Base-by-base conservation (phyloP, 2,797 vertebrate genomes). In the Peromyscus nudipes region DNA sequence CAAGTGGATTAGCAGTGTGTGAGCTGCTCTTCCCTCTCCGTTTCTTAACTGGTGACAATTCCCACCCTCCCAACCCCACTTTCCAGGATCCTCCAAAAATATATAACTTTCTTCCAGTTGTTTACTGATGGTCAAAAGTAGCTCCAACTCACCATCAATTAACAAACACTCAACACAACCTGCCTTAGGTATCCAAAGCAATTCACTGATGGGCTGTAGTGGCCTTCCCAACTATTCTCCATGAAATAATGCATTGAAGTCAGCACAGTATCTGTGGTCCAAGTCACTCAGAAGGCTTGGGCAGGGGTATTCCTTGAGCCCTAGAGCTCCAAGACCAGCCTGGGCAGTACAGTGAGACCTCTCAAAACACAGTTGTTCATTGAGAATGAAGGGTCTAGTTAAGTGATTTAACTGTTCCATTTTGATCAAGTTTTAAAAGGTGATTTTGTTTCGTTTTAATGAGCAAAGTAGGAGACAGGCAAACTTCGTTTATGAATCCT, bases 91-190 rank as follows among this genome's bases (percentile, higher is more conserved):
- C n/a, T 27, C 34, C 46, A 40, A 43, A 34, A 64, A 89, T 14
- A 81, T 87, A 95, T 89, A 80, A 67, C 37, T 92, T 86, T 81
- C 52, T 57, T 94, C 88, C 29, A 37, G 83, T 94, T 96, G 73
- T 94, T 97, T 95, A 71, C 91, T 94, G 67, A 76, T 52, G n/a
- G 49, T 60, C 79, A 91, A 95, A 93, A 81, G 49, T 25, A 96
- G 67, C 85, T 89, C 80, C 84, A 96, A 86, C 69, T 86, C 77
- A n/a, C 62, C 43, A 89, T 75, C 67, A 65, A 86, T 92, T 94
- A 93, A 71, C 57, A 65, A 80, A 69, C 46, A 67, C 73, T 84
- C 55, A 60, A 67, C 60, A 92, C 89, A 93, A 69, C 46, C 86
- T 76, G 55, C n/a, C 65, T 75, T 55, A 65, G 37, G 71, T 57